A percentile compares a stretch with the other conserved stretches of the same genome.
These are phyloP conservation scores for Palythoa grandis DNA, from an alignment of 92 coral and sea anemone species.

Conservation along the genomic window DNA sequence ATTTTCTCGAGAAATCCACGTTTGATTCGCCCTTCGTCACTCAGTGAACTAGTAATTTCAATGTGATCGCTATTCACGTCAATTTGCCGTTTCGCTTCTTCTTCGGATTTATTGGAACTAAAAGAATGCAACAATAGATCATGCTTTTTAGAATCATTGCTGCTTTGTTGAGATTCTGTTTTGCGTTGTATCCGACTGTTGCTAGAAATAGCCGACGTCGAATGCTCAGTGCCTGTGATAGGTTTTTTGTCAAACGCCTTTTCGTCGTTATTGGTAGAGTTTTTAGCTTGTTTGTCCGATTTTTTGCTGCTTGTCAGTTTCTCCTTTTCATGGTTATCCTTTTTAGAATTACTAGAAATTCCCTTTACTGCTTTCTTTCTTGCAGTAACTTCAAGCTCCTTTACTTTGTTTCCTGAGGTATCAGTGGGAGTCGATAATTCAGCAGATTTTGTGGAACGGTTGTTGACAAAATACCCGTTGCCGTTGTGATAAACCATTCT, in stretches of 20 bases:
- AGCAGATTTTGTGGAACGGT: conserved; percentile 36
- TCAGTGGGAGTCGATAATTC: conserved; percentile 36
- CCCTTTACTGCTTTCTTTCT: conserved; percentile 32
- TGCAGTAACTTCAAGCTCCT: conserved; percentile 26
- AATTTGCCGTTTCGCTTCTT: conserved; percentile 7
- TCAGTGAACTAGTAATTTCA: conserved; percentile 20
- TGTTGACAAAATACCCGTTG: conserved; percentile 67
- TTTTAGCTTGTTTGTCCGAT: conserved; percentile 23
- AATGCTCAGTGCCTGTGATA: background rate
- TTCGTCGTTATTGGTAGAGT: background rate
- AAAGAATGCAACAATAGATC: background rate
- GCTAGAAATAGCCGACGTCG: background rate
- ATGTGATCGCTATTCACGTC: background rate
- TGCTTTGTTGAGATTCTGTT: background rate
- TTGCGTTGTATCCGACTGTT: background rate
- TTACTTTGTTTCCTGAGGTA: conserved; percentile 27
- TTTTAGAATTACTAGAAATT: conserved; percentile 32
- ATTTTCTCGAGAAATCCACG: conserved; percentile 35
- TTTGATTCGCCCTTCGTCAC: conserved; percentile 37
- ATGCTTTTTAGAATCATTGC: conserved; percentile 1
- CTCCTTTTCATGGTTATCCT: conserved; percentile 10
- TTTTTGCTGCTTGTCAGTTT: background rate
- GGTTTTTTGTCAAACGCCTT: conserved; percentile 8
- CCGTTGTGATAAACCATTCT: conserved; percentile 72
- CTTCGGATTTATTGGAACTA: conserved; percentile 5